Base-by-base conservation (phyloP, 2,797 vertebrate species). In the Peromyscus eremicus region DNA sequence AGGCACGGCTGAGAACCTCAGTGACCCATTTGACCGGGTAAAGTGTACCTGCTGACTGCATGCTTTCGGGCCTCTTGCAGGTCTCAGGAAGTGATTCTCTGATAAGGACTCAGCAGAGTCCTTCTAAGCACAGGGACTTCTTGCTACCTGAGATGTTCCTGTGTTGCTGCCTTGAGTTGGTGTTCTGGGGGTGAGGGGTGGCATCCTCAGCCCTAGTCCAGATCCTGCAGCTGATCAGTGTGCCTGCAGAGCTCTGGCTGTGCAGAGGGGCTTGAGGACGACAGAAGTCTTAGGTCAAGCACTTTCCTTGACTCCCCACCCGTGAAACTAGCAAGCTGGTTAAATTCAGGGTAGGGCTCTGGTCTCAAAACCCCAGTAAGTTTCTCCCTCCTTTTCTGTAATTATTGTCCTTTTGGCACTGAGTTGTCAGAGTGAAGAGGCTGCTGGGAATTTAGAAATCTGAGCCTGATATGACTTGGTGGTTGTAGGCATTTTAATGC, bases 361-460 rank as follows among this genome's bases (percentile, higher is more conserved):
- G 32, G 14, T 52, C n/a, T n/a, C 32, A 37, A 81, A 81, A 29
- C 60, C 52, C 25, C 11, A 49, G n/a, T 70, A 23, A 6, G 10
- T 52, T 55, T 90, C 60, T 88, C 23, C 16, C 32, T 81, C 23
- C 5, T 76, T 88, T 93, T 17, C 37, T 92, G 68, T 96, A 4
- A 64, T 79, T 19, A 55, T 75, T 94, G 34, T 79, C 40, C 62
- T 82, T 89, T 97, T 32, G 77, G n/a, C 62, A 71, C 43, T 52
- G 49, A 86, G 46, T 49, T 76, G n/a, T 79, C 79, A 73, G 13
- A 49, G 23, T 86, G 10, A 46, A 89, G 55, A 95, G 77, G 43
- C 93, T 85, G 11, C 46, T 86, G 90, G n/a, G 62, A 46, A 34
- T 88, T 70, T 49, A 70, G 37, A 66, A 43, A 32, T 91, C 62